Evolutionary conservation across 2,888 invertebrate species (phyloP).

Genomic region (Amphipoea oculea): DNA sequence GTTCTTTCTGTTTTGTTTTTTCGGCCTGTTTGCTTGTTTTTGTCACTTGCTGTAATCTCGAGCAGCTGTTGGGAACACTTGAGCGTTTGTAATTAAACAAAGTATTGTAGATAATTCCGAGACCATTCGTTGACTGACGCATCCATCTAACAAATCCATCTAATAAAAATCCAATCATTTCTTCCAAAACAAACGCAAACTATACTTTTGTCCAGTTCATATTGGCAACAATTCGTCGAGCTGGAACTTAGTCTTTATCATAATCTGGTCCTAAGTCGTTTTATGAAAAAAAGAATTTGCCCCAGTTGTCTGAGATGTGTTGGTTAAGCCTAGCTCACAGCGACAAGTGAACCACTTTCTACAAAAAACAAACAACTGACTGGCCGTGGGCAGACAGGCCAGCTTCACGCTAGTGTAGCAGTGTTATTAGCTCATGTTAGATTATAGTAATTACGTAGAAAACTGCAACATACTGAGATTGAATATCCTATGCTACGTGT

Average conservation of each 20-base stretch:
- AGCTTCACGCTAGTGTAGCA: slow-evolving; percentile 8
- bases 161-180: neutral
- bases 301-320: slow-evolving; percentile 23
- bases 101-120: neutral
- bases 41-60: slow-evolving; percentile 31
- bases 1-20: slow-evolving; percentile 35
- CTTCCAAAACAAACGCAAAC: neutral
- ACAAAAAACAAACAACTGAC: slow-evolving; percentile 51
- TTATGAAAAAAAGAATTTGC: slow-evolving; percentile 3
- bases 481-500: slow-evolving; percentile 8
- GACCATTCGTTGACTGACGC: neutral
- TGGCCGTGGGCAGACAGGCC: slow-evolving; percentile 28
- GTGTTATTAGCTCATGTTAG: slow-evolving; percentile 1
- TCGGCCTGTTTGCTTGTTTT: slow-evolving; percentile 35
- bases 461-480: slow-evolving; percentile 16
- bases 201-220: neutral
- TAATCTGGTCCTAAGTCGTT: slow-evolving; percentile 1
- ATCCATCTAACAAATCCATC: neutral
- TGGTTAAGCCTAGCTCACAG: slow-evolving; percentile 23
- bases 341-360: slow-evolving; percentile 55
- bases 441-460: slow-evolving; percentile 47
- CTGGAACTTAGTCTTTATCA: neutral
- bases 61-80: slow-evolving; percentile 18
- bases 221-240: neutral
- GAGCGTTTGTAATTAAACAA: slow-evolving; percentile 4